A percentile compares a stretch with the other conserved stretches of the same genome.
Evolutionary conservation across 1,140 invertebrate genomes (phyloP).

Genomic region (Maniola jurtina): DNA sequence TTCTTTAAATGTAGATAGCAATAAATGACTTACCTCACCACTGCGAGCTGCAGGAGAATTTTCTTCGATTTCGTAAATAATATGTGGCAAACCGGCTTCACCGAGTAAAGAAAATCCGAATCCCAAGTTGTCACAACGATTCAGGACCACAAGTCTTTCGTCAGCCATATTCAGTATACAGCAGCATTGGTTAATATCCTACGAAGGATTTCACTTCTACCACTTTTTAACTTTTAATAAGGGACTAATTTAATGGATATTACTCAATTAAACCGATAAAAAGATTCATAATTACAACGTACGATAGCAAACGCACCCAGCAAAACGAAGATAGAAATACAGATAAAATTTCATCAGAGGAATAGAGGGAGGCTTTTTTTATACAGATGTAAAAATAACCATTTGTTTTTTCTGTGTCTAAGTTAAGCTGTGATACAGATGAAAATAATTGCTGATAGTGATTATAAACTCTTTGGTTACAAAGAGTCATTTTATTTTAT

Average conservation of each 20-base stretch:
- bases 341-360: background rate
- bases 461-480: too few species aligned
- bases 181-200: conserved; percentile 73
- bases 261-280: conserved; percentile 57
- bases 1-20: background rate
- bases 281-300: conserved; percentile 68
- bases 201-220: conserved; percentile 56
- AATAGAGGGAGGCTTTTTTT: background rate
- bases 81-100: conserved; percentile 91
- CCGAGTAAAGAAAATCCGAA: conserved; percentile 94
- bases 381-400: background rate
- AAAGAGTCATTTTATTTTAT: too few species aligned
- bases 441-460: too few species aligned
- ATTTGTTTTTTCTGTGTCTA: background rate
- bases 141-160: conserved; percentile 90
- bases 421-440: too few species aligned
- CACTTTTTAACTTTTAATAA: conserved; percentile 54
- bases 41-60: conserved; percentile 93
- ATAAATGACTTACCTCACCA: conserved; percentile 85
- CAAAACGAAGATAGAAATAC: conserved; percentile 54
- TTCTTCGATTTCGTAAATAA: conserved; percentile 94
- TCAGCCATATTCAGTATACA: conserved; percentile 87
- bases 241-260: conserved; percentile 36
- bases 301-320: conserved; percentile 71
- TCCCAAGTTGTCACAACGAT: conserved; percentile 89